A percentile compares a stretch with the other conserved stretches of the same genome.
Evolutionary conservation across 2,797 vertebrate species (phyloP).

Genomic region (Scomberomorus guttatus): DNA sequence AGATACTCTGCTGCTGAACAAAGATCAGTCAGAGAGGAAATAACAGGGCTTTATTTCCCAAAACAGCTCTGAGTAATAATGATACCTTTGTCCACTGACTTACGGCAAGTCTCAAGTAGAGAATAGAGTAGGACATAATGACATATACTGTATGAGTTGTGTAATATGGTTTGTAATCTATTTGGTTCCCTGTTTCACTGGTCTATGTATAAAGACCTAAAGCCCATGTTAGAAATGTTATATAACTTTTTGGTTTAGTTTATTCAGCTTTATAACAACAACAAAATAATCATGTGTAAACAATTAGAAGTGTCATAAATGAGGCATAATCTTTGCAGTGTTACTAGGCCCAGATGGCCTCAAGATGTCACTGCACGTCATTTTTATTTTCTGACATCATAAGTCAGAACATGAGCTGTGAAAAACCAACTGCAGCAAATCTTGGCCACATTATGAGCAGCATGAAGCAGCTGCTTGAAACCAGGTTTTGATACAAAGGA

Average conservation of each 20-base stretch:
- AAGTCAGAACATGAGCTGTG: background rate
- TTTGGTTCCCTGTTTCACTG: background rate
- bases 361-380: slow-evolving; percentile 14
- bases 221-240: background rate
- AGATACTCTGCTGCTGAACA: slow-evolving; percentile 17
- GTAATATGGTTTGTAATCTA: background rate
- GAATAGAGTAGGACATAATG: slow-evolving; percentile 12
- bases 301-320: background rate
- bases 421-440: background rate
- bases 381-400: background rate
- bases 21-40: slow-evolving; percentile 50
- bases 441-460: background rate
- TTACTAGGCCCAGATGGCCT: slow-evolving; percentile 3
- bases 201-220: background rate
- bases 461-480: background rate
- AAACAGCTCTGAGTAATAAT: slow-evolving; percentile 48
- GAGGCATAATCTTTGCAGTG: background rate
- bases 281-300: background rate
- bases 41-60: slow-evolving; percentile 51
- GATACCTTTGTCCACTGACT: slow-evolving; percentile 38
- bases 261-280: background rate
- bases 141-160: background rate
- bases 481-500: background rate
- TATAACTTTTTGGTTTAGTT: background rate
- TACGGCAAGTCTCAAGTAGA: background rate